Percentiles rank a stretch among this genome's conserved stretches.
These are phyloP conservation scores for Drosophila biarmipes DNA, from an alignment of 1,140 invertebrate species.

Conservation along the genomic window DNA sequence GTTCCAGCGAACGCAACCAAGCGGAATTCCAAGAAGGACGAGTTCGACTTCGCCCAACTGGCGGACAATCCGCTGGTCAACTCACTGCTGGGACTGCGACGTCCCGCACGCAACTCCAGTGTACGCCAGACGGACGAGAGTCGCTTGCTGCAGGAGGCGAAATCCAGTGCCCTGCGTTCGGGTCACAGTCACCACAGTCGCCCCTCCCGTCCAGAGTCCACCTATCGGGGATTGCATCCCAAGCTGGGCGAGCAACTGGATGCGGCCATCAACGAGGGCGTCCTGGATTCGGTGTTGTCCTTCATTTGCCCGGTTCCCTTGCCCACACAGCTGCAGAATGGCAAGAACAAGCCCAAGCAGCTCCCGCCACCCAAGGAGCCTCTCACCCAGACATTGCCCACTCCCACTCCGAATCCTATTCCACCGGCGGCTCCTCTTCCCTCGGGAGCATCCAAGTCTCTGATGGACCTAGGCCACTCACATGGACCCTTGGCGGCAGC, in stretches of 20 bases:
- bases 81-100: slow-evolving; percentile 53
- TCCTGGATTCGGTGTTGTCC: slow-evolving; percentile 91
- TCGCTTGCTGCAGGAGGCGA: slow-evolving; percentile 35
- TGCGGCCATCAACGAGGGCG: slow-evolving; percentile 90
- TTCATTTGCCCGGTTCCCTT: slow-evolving; percentile 85
- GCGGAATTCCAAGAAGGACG: slow-evolving; percentile 57
- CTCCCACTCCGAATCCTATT: neutral
- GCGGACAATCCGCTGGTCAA: slow-evolving; percentile 71
- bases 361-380: slow-evolving; percentile 27
- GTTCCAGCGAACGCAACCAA: slow-evolving; percentile 21
- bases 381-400: slow-evolving; percentile 12
- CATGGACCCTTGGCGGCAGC: slow-evolving; percentile 5
- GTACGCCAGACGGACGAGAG: slow-evolving; percentile 21
- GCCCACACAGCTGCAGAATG: slow-evolving; percentile 32
- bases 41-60: slow-evolving; percentile 69
- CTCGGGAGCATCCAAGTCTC: slow-evolving; percentile 16
- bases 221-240: slow-evolving; percentile 67
- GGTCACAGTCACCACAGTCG: slow-evolving; percentile 36
- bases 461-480: slow-evolving; percentile 29
- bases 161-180: slow-evolving; percentile 21
- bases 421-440: neutral
- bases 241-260: slow-evolving; percentile 77
- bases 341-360: slow-evolving; percentile 34
- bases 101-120: slow-evolving; percentile 14
- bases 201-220: slow-evolving; percentile 25